Percentiles rank a stretch among this genome's conserved stretches.
Evolutionary conservation across 2,888 invertebrate genomes (phyloP).

Genomic region (Hyposoter dolosus): DNA sequence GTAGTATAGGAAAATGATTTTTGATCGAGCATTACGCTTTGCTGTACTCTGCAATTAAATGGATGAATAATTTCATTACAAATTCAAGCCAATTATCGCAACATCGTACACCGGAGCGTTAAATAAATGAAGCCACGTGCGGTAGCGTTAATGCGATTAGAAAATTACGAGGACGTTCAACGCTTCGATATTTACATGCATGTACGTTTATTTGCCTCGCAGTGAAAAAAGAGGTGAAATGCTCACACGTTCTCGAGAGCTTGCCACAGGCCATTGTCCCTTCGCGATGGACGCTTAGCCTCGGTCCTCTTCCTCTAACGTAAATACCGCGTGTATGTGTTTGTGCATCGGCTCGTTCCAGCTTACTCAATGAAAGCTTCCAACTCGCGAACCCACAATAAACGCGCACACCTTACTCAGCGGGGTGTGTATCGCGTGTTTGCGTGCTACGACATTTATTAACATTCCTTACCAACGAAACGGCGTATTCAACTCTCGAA

Average conservation of each 20-base stretch:
- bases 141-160: conserved; percentile 62
- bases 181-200: background rate
- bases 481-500: background rate
- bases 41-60: background rate
- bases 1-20: background rate
- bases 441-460: conserved; percentile 69
- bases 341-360: background rate
- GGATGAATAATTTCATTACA: background rate
- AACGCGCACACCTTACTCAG: conserved; percentile 23
- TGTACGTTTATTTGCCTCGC: background rate
- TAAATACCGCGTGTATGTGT: background rate
- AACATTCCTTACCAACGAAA: background rate
- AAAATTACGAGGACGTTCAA: conserved; percentile 44
- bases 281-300: conserved; percentile 41
- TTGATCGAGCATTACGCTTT: background rate
- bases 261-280: conserved; percentile 58
- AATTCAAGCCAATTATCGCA: conserved; percentile 1
- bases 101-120: conserved; percentile 19
- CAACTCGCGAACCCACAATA: conserved; percentile 17
- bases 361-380: conserved; percentile 50
- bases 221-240: background rate
- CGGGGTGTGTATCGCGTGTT: conserved; percentile 68
- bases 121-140: conserved; percentile 60
- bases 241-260: conserved; percentile 4
- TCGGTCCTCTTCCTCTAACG: conserved; percentile 3